Base-by-base conservation (phyloP, 2,888 invertebrate species). In the Phengaris arion region DNA sequence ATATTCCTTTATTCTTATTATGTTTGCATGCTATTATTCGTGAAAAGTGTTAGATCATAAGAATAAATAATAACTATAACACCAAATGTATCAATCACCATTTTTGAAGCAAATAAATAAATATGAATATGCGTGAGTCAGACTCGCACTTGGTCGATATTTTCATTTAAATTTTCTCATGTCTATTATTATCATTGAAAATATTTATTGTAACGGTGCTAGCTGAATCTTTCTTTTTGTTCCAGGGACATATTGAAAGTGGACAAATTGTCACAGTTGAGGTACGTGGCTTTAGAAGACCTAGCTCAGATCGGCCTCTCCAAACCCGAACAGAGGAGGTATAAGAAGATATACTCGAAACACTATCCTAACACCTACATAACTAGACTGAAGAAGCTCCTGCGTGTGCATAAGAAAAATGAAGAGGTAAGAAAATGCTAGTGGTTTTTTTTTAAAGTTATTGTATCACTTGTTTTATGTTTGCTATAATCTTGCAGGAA, bases 231-330 rank as follows among this genome's bases (percentile, higher is more conserved):
- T 10, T 15, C 3, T 75, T 77, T 77, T 85, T 84, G 81, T 92
- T 94, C 93, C 89, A 97, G 97, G 89, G 97, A 97, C 86, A 97
- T 98, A 85, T 94, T 99, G 82, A 99, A 98, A 94, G 96, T 98
- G 74, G 96, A 96, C 82, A 97, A 96, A 89, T 96, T 97, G 6
- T 96, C 97, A 69, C 98, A 98, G 89, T 93, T 99, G 72, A 99
- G 99, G 91, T 99, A 98, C 94, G 98, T 99, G 73, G 96, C 97
- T 59, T 98, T 98, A 83, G 97, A 98, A 83, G 99, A 99, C 90
- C 94, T 99, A 78, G 94, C 95, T 75, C 97, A 97, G 81, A 96
- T 99, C 83, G 99, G 99, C 15, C 96, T 99, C 94, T 97, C 98
- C 15, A 97, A 97, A 84, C 99, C 99, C 48, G 99, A 99, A 93